Conservation (phyloP, 1,140 invertebrate species). For the Formica exsecta region DNA sequence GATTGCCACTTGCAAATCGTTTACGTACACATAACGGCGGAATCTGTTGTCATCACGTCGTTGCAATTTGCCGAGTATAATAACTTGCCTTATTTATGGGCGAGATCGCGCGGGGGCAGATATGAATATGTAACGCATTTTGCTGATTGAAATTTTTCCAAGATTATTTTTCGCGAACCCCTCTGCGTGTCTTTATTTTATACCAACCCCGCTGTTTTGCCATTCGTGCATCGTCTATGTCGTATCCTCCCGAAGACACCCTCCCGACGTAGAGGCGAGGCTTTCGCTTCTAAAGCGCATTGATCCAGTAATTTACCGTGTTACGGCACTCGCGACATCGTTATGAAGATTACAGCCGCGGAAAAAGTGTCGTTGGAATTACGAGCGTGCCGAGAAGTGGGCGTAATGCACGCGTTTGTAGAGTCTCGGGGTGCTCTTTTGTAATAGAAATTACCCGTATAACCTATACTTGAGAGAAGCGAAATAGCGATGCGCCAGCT, state of each 20-base stretch:
- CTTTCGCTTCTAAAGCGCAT: slow-evolving; percentile 70
- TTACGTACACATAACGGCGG: background rate
- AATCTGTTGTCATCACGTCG: slow-evolving; percentile 9
- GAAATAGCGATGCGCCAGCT: slow-evolving; percentile 61
- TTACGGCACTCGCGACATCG: slow-evolving; percentile 74
- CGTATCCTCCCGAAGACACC: slow-evolving; percentile 40
- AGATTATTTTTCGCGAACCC: slow-evolving; percentile 76
- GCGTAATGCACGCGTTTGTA: slow-evolving; percentile 62
- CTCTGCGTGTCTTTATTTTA: slow-evolving; percentile 46
- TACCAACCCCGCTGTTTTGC: slow-evolving; percentile 17
- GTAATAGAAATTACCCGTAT: slow-evolving; percentile 70
- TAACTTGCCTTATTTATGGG: slow-evolving; percentile 81
- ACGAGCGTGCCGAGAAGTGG: slow-evolving; percentile 65
- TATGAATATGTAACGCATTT: slow-evolving; percentile 86
- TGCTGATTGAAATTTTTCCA: slow-evolving; percentile 85
- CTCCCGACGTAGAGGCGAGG: slow-evolving; percentile 41
- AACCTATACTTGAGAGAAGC: slow-evolving; percentile 9
- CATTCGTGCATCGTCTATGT: slow-evolving; percentile 60
- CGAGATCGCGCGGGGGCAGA: slow-evolving; percentile 66
- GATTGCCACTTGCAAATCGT: slow-evolving; percentile 1
- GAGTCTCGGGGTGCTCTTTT: slow-evolving; percentile 58
- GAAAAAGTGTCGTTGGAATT: slow-evolving; percentile 70
- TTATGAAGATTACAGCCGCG: slow-evolving; percentile 75
- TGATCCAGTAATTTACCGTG: slow-evolving; percentile 77
- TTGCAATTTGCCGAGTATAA: slow-evolving; percentile 51